Base-by-base conservation (phyloP, 2,888 invertebrate genomes). In the Drosophila robusta region DNA sequence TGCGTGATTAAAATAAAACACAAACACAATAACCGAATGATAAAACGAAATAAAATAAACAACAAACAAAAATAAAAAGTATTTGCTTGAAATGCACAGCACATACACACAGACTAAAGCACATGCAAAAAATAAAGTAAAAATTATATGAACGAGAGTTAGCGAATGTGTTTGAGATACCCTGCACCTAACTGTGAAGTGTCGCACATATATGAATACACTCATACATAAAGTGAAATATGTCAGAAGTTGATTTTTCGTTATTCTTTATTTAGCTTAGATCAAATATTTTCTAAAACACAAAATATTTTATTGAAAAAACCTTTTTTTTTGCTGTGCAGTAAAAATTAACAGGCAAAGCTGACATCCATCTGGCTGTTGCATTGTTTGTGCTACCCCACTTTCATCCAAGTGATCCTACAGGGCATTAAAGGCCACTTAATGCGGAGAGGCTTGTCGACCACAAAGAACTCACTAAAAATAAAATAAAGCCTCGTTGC, bases 1-100 rank as follows among this genome's bases (percentile, higher is more conserved):
- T 78, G 71, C 83, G 83, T 85, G 82, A 85, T 85, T 82, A 82
- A 78, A 83, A 80, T 83, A 77, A 81, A 84, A 75, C 67, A 67
- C 70, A 77, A 79, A 66, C 70, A 71, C 44, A 49, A 70, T 54
- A 55, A 57, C 50, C 4, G 6, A 55, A 46, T 51, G 38, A 24
- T 12, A 44, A 44, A 24, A 49, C 34, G 50, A 63, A 63, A 58
- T 38, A 38, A 29, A 42, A 55, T 24, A 44, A 65, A 50, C 29
- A 51, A 54, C 22, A 24, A 45, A 58, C 41, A 29, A 38, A 57
- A 49, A 54, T 22, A 70, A 46, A 73, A 69, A 66, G 51, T 49
- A 51, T 63, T 67, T 66, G 50, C 60, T 85, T 80, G 58, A 85
- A 82, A 86, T 86, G 83, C 83, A 49, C 71, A 69, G 63, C 83